Conservation (phyloP, 2,113 vertebrate species). For the Sclerurus mexicanus region DNA sequence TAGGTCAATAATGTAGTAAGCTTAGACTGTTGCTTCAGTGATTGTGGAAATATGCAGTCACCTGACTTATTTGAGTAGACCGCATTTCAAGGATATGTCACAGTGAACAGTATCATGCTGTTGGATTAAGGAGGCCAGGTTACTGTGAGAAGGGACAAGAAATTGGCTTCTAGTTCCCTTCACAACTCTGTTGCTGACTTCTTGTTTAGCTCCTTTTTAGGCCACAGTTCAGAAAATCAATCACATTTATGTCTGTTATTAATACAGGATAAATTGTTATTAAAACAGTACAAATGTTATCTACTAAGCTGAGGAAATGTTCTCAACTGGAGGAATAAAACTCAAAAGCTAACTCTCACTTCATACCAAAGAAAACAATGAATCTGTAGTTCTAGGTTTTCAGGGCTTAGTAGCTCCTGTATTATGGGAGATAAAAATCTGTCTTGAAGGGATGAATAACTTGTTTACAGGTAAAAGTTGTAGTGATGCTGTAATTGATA, state of each 20-base stretch:
- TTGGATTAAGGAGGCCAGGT: background rate
- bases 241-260: background rate
- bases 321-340: background rate
- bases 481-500: background rate
- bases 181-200: background rate
- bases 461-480: background rate
- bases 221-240: background rate
- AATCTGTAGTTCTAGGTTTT: background rate
- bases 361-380: background rate
- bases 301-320: background rate
- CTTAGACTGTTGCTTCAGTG: background rate
- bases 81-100: background rate
- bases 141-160: background rate
- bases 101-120: background rate
- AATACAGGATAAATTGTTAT: background rate
- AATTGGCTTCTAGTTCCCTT: background rate
- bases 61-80: background rate
- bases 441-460: background rate
- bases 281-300: background rate
- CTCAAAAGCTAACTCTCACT: background rate
- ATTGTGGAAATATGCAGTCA: background rate
- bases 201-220: background rate
- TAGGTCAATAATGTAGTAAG: background rate
- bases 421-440: background rate
- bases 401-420: background rate